Base-by-base conservation (phyloP, 37 sponge, comb jelly and placozoan species). In the Halisarca cf. caerulea region DNA sequence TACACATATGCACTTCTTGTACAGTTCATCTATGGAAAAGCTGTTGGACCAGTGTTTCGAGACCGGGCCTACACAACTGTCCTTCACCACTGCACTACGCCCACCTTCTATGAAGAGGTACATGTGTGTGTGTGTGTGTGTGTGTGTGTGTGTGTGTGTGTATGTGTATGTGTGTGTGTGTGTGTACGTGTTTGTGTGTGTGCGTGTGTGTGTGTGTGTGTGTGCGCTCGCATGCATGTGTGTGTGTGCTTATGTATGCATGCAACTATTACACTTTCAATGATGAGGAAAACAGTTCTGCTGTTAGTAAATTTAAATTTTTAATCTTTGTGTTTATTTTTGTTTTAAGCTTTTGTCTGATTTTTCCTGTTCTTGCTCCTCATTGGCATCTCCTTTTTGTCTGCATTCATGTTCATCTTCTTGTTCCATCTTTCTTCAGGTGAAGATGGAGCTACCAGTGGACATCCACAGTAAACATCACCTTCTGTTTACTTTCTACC, bases 401-500 rank as follows among this genome's bases (percentile, higher is more conserved):
- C n/a, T n/a, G n/a, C n/a, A n/a, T n/a, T n/a, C n/a, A n/a, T n/a
- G n/a, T n/a, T n/a, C n/a, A n/a, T n/a, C n/a, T n/a, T n/a, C n/a
- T n/a, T n/a, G n/a, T n/a, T n/a, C n/a, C n/a, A n/a, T n/a, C n/a
- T n/a, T n/a, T n/a, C n/a, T 86, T 30, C 68, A 96, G 96, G 85
- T 95, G 58, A 97, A 97, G 73, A 66, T 97, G 33, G 82, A 88
- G 51, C 86, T 97, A 2, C 98, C 98, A 20, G 78, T 95, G 14
- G 25, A 87, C 20, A 44, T 97, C 3, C 75, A 81, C 28, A 23
- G 55, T 3, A 38, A 59, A 32, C 98, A 95, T 62, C 98, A 97
- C 82, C 58, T 97, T 18, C 82, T 97, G 59, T 95, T 97, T 79
- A 97, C 95, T 0, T 97, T 95, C 87, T 90, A 72, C 64, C 95